phyloP scores from a whole-genome alignment of 1,140 invertebrate species.

The Hycleus phaleratus region DNA sequence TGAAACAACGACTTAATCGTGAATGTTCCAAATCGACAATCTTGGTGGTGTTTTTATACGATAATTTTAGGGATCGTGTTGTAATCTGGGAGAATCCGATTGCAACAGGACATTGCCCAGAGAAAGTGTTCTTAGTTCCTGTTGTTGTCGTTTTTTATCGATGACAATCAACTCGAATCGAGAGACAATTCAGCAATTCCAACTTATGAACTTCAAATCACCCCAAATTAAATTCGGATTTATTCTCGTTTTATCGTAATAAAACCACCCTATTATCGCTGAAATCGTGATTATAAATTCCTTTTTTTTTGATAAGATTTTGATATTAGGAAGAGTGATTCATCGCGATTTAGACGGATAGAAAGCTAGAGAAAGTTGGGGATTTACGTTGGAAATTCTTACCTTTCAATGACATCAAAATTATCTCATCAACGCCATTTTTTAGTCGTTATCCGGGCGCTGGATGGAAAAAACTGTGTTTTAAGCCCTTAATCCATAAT shows the following conservation, averaged over 20 bases:
- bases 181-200: too few relatives aligned
- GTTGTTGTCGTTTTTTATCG: neutral
- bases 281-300: too few relatives aligned
- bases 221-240: neutral
- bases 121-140: constrained; percentile 7
- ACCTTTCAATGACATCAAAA: too few relatives aligned
- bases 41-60: constrained; percentile 12
- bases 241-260: neutral
- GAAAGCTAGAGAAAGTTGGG: neutral
- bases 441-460: too few relatives aligned
- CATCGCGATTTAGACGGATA: too few relatives aligned
- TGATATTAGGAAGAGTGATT: too few relatives aligned
- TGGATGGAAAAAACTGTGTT: too few relatives aligned
- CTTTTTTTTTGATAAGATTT: too few relatives aligned
- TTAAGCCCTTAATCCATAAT: too few relatives aligned
- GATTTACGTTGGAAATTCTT: neutral
- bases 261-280: too few relatives aligned
- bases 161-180: constrained; percentile 10
- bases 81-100: neutral
- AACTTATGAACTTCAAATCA: too few relatives aligned
- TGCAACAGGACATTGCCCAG: constrained; percentile 20
- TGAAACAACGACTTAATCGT: neutral
- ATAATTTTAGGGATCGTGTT: neutral
- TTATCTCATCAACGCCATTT: too few relatives aligned
- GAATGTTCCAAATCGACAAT: neutral